phyloP scores from a whole-genome alignment of 2,797 vertebrate species.

The Hydrocynus forskahlii region DNA sequence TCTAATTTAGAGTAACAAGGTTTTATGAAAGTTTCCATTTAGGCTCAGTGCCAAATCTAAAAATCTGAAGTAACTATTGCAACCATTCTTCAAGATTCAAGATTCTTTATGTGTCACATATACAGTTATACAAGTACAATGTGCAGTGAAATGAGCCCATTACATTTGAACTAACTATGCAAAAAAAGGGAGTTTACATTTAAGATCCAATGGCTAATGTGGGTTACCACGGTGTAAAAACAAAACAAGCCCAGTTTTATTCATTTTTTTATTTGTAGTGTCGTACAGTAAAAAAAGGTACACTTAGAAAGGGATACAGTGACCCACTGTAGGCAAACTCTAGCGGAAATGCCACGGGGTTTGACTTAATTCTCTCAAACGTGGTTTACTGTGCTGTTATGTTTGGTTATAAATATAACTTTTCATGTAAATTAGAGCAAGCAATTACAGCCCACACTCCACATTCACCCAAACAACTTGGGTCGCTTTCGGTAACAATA shows the following conservation, averaged over 20 bases:
- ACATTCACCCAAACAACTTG: neutral
- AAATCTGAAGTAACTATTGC: too few species aligned
- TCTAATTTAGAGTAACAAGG: too few species aligned
- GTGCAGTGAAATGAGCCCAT: too few species aligned
- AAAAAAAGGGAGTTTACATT: too few species aligned
- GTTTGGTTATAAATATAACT: neutral
- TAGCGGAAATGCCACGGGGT: neutral
- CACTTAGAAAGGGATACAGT: too few species aligned
- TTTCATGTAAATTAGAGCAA: neutral
- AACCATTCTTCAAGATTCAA: too few species aligned
- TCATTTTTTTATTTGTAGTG: neutral
- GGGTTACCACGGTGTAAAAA: neutral
- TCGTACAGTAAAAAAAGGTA: too few species aligned
- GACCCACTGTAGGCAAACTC: neutral
- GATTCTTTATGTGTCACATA: too few species aligned
- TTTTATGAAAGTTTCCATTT: too few species aligned
- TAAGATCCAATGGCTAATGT: neutral
- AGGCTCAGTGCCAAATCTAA: too few species aligned
- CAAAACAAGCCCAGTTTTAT: neutral
- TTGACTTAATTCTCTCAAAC: neutral
- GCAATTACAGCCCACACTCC: neutral
- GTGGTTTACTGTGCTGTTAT: neutral
- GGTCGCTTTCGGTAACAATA: neutral
- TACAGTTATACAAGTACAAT: too few species aligned
- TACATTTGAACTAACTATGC: too few species aligned